phyloP scores from a whole-genome alignment of 2,888 invertebrate genomes.

The Beris chalybata region DNA sequence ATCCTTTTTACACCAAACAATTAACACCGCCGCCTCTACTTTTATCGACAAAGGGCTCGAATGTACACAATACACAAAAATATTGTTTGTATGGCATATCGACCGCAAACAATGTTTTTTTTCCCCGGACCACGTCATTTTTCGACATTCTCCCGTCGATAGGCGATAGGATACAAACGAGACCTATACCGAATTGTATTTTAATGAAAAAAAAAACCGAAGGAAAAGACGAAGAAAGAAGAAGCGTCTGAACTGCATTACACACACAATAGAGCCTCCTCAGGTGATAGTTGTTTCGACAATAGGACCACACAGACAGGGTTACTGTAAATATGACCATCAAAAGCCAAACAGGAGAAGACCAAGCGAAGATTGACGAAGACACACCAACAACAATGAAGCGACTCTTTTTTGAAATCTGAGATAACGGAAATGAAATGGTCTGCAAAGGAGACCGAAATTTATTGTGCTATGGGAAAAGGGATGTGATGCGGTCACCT shows the following conservation, averaged over 20 bases:
- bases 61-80: constrained; percentile 4
- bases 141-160: not conserved
- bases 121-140: no score
- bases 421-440: constrained; percentile 32
- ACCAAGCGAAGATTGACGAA: constrained; percentile 4
- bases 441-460: constrained; percentile 28
- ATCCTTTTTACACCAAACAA: no score
- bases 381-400: constrained; percentile 1
- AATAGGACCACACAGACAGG: constrained; percentile 38
- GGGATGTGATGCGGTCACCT: constrained; percentile 24
- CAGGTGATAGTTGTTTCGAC: constrained; percentile 33
- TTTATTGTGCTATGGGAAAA: constrained; percentile 24
- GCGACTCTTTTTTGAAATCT: constrained; percentile 25
- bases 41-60: no score
- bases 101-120: constrained; percentile 17
- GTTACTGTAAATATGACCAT: constrained; percentile 30
- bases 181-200: constrained; percentile 5
- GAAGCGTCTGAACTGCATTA: constrained; percentile 14
- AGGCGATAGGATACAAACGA: constrained; percentile 10
- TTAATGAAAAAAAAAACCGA: not conserved
- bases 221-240: not conserved
- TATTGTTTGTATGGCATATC: constrained; percentile 19
- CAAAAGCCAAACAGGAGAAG: constrained; percentile 21
- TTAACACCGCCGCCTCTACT: no score
- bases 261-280: constrained; percentile 21